Evolutionary conservation across 1,140 invertebrate genomes (phyloP), one percentile per base, ranked within the genome.

Genomic region (Orussus abietinus): DNA sequence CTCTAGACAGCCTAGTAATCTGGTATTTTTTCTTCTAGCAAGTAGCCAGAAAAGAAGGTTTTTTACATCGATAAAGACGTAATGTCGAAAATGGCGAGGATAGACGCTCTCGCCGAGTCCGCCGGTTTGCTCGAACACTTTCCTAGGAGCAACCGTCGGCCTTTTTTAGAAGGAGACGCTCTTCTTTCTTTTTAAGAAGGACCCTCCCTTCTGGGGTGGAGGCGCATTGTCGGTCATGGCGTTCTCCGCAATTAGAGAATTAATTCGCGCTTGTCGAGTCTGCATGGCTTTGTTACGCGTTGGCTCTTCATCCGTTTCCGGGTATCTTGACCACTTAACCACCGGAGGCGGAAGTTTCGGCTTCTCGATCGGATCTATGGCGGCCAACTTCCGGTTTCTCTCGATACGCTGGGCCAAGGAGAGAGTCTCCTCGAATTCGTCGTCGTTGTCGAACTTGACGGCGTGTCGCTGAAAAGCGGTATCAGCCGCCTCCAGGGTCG

Each of bases 361-460:
- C n/a, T 57, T 56, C 3, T 61, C 49, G 1, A 45, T 33, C 0
- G 53, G 25, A 0, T 51, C 49, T 10, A 46, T 15, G 0, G 56
- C 33, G 5, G 58, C 42, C 3, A 64, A n/a, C 18, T 65, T 68
- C 0, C 61, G 55, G 12, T 55, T 53, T 20, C 55, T 58, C 1
- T 58, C 58, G 1, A 67, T 50, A 19, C 51, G 57, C 21, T 64
- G 51, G 0, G 60, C 47, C 26, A 64, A 14, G 3, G 57, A 51
- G n/a, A 45, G 25, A 4, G 54, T 52, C 4, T 46, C 31, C 1
- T 52, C 53, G 6, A 51, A 31, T 5, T 45, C 43, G 0, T 61
- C 53, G 2, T 52, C 51, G 10, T 74, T 74, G 30, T 74, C 58
- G 18, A 72, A 74, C 35, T 69, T 71, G 0, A 62, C 50, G 0